A percentile compares a stretch with the other conserved stretches of the same genome.
These are phyloP conservation scores for Aptenodytes patagonicus DNA, from an alignment of 2,113 vertebrate species.

Conservation along the genomic window DNA sequence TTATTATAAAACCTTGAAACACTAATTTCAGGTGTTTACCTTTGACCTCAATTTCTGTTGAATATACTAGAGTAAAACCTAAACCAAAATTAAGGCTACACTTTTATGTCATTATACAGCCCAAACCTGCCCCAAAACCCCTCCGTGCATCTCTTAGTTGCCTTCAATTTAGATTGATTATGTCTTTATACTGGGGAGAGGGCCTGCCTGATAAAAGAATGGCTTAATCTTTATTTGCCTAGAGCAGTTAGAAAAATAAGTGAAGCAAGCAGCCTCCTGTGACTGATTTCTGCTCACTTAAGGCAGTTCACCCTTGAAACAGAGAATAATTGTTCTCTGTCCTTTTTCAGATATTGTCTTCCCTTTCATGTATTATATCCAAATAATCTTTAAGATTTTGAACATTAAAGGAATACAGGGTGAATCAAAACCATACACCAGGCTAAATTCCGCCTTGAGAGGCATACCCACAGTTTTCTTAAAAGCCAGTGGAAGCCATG, in stretches of 20 bases:
- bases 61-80: background rate
- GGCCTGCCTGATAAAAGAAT: slow-evolving; percentile 67
- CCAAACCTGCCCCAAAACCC: background rate
- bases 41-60: background rate
- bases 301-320: slow-evolving; percentile 64
- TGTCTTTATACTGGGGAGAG: slow-evolving; percentile 47
- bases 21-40: background rate
- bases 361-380: slow-evolving; percentile 26
- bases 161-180: slow-evolving; percentile 68
- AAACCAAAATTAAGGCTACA: background rate
- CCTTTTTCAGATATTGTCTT: slow-evolving; percentile 49
- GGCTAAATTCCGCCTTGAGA: background rate
- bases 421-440: background rate
- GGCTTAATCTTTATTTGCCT: slow-evolving; percentile 74
- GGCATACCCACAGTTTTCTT: background rate
- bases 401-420: background rate
- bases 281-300: slow-evolving; percentile 71
- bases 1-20: background rate
- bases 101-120: background rate
- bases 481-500: background rate
- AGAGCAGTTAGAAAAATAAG: slow-evolving; percentile 72
- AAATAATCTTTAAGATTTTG: slow-evolving; percentile 42
- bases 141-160: slow-evolving; percentile 19
- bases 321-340: slow-evolving; percentile 60
- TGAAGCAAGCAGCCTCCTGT: slow-evolving; percentile 70